Base-by-base conservation (phyloP, 92 coral and sea anemone species). In the Palythoa caribaeorum region DNA sequence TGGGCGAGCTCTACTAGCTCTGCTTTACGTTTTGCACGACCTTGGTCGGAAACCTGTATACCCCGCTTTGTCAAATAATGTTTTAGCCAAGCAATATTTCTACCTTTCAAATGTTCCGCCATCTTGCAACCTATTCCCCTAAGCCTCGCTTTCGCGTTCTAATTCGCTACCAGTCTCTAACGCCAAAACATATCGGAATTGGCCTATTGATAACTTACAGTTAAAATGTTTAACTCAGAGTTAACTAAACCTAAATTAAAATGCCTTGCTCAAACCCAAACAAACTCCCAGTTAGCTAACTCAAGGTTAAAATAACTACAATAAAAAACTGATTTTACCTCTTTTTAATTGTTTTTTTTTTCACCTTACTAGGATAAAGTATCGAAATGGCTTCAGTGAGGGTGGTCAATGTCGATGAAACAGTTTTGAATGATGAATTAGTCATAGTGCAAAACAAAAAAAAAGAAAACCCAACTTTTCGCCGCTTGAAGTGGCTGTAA, bases 61-160 rank as follows among this genome's bases (percentile, higher is more conserved):
- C 88, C 80, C 53, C 88, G 15, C 71, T 84, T 84, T 73, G 88
- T 73, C 21, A 85, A 73, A 85, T 73, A 85, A 50, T 73, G 81
- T 73, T 73, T 85, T 39, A 73, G 37, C 71, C 81, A 73, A 73
- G 88, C 47, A 84, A 73, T 71, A 73, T 53, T 73, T 44, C 21
- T 84, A 13, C 88, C 35, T 35, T 50, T 13, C 37, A 84, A 84
- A 35, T 84, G 28, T 28, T 28, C 28, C 0, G 28, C 28, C 28
- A 28, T 28, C 47, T 40, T 40, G 59, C 11, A 79, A 52, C 38
- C 72, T 50, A 80, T 80, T 59, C 52, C 85, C 85, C 73, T 57
- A 51, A 80, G 15, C 68, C 87, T 84, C 68, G 87, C 28, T 28
- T 28, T 28, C 28, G 0, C 28, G 28, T 28, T 28, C 28, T 28